Conservation (phyloP, 2,113 vertebrate species). For the Lepisosteus osseus region DNA sequence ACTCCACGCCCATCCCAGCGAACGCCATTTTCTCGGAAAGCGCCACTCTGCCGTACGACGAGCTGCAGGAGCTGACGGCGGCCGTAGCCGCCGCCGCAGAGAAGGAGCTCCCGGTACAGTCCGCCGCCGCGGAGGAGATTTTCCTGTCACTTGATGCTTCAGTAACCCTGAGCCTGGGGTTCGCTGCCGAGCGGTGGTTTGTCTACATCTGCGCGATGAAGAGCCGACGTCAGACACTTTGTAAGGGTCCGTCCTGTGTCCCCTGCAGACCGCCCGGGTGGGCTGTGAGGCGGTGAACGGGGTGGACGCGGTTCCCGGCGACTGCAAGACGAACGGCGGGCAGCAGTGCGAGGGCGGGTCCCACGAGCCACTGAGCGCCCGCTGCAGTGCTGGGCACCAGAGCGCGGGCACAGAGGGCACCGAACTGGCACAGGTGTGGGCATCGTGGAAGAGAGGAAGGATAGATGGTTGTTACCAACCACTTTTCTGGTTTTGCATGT, state of each 20-base stretch:
- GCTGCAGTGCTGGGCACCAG: conserved; percentile 36
- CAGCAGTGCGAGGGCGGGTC: conserved; percentile 58
- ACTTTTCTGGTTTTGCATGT: background rate
- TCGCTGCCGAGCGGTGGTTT: background rate
- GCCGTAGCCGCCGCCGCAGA: conserved; percentile 59
- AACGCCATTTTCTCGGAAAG: conserved; percentile 48
- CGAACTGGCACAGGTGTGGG: conserved; percentile 56
- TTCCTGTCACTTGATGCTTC: background rate
- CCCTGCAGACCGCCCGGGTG: conserved; percentile 62
- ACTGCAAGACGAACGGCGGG: conserved; percentile 56
- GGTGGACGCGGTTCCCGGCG: conserved; percentile 34
- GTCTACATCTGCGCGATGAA: background rate
- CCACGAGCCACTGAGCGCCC: conserved; percentile 64
- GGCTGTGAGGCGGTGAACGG: conserved; percentile 53
- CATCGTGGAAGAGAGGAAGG: background rate
- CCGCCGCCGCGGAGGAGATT: background rate
- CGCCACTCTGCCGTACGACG: conserved; percentile 67
- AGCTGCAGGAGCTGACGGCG: conserved; percentile 81
- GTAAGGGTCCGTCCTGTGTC: background rate
- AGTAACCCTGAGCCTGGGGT: background rate
- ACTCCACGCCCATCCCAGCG: conserved; percentile 32
- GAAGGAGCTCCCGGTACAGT: conserved; percentile 53
- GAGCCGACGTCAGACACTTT: too few relatives aligned
- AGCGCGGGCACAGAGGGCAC: conserved; percentile 25
- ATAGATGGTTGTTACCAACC: too few relatives aligned